Evolutionary conservation across 2,888 invertebrate species (phyloP), one percentile per base, ranked within the genome.

Genomic region (Melolontha melolontha): DNA sequence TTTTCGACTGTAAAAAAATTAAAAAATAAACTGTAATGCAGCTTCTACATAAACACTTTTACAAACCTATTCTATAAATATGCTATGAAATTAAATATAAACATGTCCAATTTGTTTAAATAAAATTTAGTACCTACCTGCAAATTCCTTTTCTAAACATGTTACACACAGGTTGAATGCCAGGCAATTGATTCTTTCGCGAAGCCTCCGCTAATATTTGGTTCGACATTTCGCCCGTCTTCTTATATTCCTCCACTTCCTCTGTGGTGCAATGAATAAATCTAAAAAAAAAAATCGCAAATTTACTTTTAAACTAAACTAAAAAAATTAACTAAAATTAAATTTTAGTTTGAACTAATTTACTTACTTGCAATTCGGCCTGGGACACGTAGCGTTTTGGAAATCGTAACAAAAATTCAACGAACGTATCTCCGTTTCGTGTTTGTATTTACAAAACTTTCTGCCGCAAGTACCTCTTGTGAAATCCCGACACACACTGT

Each of bases 241-340:
- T 85, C 74, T 90, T 87, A 76, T 91, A 94, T 75, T 90, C 91
- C 69, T 90, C 89, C 75, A 92, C 93, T 79, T 93, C 93, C 75
- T 91, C 91, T 14, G 91, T 85, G 0, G 90, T 87, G 77, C 93
- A 92, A 81, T 94, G 94, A 49, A 93, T 86, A 79, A 93, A 93
- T 77, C 90, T 90, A 77, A 52, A 76, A 75, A 11, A 50, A 34
- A n/a, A 10, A 52, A 41, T 27, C 27, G n/a, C n/a, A n/a, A n/a
- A n/a, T n/a, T n/a, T n/a, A n/a, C n/a, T n/a, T 6, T 34, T 34
- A 1, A 34, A 34, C 10, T 42, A 52, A 34, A 44, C 41, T 40
- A 14, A 1, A 40, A 47, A 7, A 42, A 12, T 12, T 34, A 7
- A 12, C 42, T n/a, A n/a, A n/a, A n/a, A n/a, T n/a, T n/a, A n/a